phyloP scores from a whole-genome alignment of 2,888 invertebrate species.

The Dioctria linearis region DNA sequence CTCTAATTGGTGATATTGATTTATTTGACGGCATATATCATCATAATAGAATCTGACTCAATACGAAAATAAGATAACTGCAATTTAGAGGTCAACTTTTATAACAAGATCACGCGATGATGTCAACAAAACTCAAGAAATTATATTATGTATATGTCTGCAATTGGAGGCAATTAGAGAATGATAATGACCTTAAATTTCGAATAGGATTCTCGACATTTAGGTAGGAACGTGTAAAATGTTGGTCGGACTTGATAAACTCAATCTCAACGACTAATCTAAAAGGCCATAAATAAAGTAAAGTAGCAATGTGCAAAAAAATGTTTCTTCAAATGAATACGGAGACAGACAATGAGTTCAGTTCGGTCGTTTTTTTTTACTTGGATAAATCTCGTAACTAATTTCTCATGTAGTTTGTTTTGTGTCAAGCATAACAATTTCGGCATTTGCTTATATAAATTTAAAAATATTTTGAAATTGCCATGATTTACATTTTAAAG shows the following conservation, averaged over 20 bases:
- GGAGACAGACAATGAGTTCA: background rate
- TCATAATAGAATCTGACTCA: too few relatives aligned
- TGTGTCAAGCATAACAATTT: too few relatives aligned
- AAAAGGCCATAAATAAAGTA: background rate
- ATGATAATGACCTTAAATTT: background rate
- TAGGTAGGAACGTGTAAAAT: too few relatives aligned
- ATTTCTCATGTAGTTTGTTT: too few relatives aligned
- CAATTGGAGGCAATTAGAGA: constrained; percentile 18
- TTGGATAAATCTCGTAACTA: background rate
- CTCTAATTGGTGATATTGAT: background rate
- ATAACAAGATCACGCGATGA: too few relatives aligned
- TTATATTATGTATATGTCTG: background rate
- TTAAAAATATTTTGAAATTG: too few relatives aligned
- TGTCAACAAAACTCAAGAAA: too few relatives aligned
- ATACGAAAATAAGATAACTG: too few relatives aligned
- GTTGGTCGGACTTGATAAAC: background rate
- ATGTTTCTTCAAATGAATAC: background rate
- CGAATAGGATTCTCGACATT: background rate
- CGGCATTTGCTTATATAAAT: too few relatives aligned
- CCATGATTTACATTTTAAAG: too few relatives aligned
- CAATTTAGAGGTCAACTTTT: too few relatives aligned
- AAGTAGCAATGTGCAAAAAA: background rate
- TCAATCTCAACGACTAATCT: background rate
- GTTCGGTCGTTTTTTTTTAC: background rate
- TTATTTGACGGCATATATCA: too few relatives aligned